Base-by-base conservation (phyloP, 2,797 vertebrate genomes). In the Agapornis canus region DNA sequence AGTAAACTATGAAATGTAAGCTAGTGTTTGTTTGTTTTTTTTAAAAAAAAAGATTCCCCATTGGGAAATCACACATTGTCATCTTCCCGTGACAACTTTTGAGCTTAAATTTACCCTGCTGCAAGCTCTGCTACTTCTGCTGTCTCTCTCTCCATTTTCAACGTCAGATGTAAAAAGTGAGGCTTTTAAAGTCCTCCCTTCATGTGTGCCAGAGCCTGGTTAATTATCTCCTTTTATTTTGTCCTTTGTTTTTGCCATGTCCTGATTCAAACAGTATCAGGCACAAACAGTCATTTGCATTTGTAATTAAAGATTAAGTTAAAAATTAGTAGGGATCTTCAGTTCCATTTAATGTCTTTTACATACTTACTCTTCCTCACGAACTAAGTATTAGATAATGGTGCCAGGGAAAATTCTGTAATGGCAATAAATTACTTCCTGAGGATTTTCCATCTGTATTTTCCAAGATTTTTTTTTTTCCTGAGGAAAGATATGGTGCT, bases 381-480 rank as follows among this genome's bases (percentile, higher is more conserved):
- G 1, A 39, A 65, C 49, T 75, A 75, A 86, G n/a, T 40, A 32
- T 88, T 86, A 89, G 77, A 32, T 77, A 79, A 76, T 43, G 13
- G 14, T 94, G 82, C 79, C 89, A 85, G 61, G 83, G 93, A 86
- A 89, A 91, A 86, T 65, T 89, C 57, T 81, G 61, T 92, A 75
- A 91, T 82, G 59, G 72, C 77, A 91, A 63, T 93, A 92, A 95
- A 88, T 93, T 80, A 56, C 56, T 43, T 90, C 91, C 84, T 91
- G 63, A 94, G 63, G 73, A 71, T 91, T 96, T 88, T 95, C 82
- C 48, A 54, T 73, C 48, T 86, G 40, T 64, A 14, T 92, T 94
- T 94, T 89, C 77, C 71, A 20, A 82, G 1, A 17, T 49, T 82
- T 65, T 65, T 69, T 49, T 69, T 69, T 71, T 91, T 86, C 14